phyloP scores from a whole-genome alignment of 37 sponge, comb jelly and placozoan genomes.

The Bolinopsis microptera region DNA sequence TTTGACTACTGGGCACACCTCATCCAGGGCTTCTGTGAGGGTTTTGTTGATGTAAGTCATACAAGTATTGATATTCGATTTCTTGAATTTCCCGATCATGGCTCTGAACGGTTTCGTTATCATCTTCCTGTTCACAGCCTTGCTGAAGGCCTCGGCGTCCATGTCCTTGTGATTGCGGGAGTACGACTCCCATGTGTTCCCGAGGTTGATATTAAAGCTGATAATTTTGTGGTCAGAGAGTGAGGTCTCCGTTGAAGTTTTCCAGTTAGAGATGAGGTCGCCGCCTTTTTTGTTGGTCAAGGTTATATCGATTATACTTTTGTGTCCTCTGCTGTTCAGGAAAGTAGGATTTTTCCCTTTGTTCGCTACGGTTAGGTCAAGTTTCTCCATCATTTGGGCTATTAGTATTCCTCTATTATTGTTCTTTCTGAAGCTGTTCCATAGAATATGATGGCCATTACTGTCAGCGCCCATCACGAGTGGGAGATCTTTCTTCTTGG shows the following conservation, averaged over 20 bases:
- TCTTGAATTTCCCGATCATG: not conserved
- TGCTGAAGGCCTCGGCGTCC: not conserved
- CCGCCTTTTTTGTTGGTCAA: not conserved
- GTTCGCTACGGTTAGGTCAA: not conserved
- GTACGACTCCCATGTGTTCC: not conserved
- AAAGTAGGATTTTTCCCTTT: not conserved
- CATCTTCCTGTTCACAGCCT: not conserved
- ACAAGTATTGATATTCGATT: too few relatives aligned
- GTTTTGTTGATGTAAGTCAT: too few relatives aligned
- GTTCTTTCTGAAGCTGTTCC: too few relatives aligned
- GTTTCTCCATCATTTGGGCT: not conserved
- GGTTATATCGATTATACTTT: conserved; percentile 11
- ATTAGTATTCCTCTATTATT: not conserved
- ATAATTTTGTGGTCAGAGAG: conserved; percentile 2
- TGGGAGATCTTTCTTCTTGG: not conserved
- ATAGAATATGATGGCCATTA: too few relatives aligned
- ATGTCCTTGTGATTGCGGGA: not conserved
- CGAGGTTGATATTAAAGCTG: not conserved
- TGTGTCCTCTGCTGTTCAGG: not conserved
- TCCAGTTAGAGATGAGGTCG: not conserved
- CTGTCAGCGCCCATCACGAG: not conserved
- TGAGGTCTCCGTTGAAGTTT: too few relatives aligned
- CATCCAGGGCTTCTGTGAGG: too few relatives aligned
- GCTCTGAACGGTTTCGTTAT: not conserved
- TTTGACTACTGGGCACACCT: too few relatives aligned